Percentiles rank a stretch among this genome's conserved stretches.
These are phyloP conservation scores for Heterochromis multidens DNA, from an alignment of 2,113 vertebrate genomes.

Conservation along the genomic window DNA sequence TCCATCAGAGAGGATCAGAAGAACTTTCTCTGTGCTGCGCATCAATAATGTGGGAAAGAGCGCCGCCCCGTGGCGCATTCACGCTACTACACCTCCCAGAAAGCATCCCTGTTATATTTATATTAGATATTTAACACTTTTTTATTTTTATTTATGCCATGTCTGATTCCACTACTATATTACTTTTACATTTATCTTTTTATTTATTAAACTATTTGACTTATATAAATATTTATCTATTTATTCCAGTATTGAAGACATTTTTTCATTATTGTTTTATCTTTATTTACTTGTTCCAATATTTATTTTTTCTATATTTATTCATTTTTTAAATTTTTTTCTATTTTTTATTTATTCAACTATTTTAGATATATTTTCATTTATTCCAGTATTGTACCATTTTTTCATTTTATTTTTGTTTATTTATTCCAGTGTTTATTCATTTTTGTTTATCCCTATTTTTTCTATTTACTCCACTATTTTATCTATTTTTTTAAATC, in stretches of 20 bases:
- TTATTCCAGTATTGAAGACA: neutral
- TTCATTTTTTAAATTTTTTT: neutral
- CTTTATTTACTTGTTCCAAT: accelerated
- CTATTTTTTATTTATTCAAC: neutral
- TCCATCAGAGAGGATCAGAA: neutral
- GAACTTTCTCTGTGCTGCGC: too few relatives aligned
- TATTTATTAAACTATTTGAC: neutral
- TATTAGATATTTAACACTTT: too few relatives aligned
- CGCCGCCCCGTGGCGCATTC: neutral
- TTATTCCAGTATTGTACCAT: too few relatives aligned
- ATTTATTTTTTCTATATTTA: neutral
- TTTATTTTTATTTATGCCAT: too few relatives aligned
- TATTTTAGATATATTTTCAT: neutral
- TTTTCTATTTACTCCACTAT: too few relatives aligned
- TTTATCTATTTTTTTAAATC: too few relatives aligned
- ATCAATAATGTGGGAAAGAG: neutral
- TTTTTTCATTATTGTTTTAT: neutral
- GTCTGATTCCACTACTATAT: too few relatives aligned
- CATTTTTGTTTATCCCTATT: too few relatives aligned
- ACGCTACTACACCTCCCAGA: neutral
- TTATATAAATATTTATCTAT: accelerated
- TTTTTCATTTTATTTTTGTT: too few relatives aligned
- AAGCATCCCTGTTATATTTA: neutral
- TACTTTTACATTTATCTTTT: too few relatives aligned
- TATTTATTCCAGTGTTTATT: too few relatives aligned